Evolutionary conservation across 1,140 invertebrate genomes (phyloP).

Genomic region (Drosophila baimaii): DNA sequence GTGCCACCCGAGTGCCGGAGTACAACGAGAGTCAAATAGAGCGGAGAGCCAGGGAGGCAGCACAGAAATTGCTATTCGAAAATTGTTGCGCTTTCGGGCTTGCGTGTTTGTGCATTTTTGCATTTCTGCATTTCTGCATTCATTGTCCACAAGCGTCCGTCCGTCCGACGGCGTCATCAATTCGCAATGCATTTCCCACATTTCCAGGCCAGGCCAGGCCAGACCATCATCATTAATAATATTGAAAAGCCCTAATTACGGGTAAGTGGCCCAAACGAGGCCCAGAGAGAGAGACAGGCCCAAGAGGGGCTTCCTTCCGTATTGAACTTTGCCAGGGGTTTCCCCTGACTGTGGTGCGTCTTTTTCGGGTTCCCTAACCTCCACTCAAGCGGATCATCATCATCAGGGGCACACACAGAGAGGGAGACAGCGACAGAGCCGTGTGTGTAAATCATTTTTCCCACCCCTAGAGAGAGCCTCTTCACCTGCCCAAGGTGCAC

Average conservation of each 20-base stretch:
- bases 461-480: conserved; percentile 57
- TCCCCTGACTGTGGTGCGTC: neutral
- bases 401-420: conserved; percentile 5
- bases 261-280: conserved; percentile 79
- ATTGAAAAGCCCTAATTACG: conserved; percentile 83
- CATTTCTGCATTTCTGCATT: conserved; percentile 60
- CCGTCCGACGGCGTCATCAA: conserved; percentile 54
- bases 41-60: conserved; percentile 50
- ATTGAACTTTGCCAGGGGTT: conserved; percentile 64
- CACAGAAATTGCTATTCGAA: conserved; percentile 76
- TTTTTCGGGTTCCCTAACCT: conserved; percentile 19
- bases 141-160: conserved; percentile 63
- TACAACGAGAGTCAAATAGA: conserved; percentile 76
- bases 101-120: conserved; percentile 77
- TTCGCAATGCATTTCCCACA: conserved; percentile 80
- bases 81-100: conserved; percentile 79
- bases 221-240: conserved; percentile 83
- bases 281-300: neutral
- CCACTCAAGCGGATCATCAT: conserved; percentile 51
- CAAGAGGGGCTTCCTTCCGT: conserved; percentile 5
- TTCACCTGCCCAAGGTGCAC: conserved; percentile 56
- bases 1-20: too few relatives aligned
- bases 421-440: neutral
- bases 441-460: conserved; percentile 76
- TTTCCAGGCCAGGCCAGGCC: conserved; percentile 59